Base-by-base conservation (phyloP, 35 echinoderm and acorn worm genomes). In the Apostichopus japonicus region DNA sequence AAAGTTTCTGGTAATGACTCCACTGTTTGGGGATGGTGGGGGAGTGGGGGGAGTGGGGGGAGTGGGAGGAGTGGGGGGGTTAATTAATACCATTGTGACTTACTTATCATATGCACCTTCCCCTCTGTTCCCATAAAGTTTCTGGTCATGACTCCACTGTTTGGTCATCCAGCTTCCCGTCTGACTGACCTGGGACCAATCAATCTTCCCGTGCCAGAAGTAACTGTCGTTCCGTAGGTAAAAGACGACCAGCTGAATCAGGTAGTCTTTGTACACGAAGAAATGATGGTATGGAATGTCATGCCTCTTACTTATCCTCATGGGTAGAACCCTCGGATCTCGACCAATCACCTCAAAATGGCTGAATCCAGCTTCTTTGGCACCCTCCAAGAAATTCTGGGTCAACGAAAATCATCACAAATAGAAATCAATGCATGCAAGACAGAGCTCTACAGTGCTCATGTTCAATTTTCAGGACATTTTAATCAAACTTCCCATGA, bases 51-150 rank as follows among this genome's bases (percentile, higher is more conserved):
- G n/a, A n/a, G n/a, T n/a, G n/a, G n/a, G n/a, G n/a, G n/a, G n/a
- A n/a, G n/a, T n/a, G n/a, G n/a, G n/a, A n/a, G n/a, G n/a, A n/a
- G 27, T 1, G 27, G 33, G 33, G 33, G 33, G 33, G 2, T 2
- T 22, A 56, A 24, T 77, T 54, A 63, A 90, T 54, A 55, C 70
- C 15, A 44, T 22, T 65, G 25, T 17, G 71, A 88, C 93, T 96
- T 93, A 98, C 97, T 94, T 95, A 55, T 94, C 90, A 91, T 91
- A 96, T 8, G 97, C 92, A 24, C 94, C 97, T 14, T 93, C 86
- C 79, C 33, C 56, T 27, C 55, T 71, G 67, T 76, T 92, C 56
- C 14, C 90, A 91, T 90, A 91, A 87, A 93, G 51, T 53, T 58
- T 56, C 88, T 51, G 58, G 16, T 78, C 56, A 55, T 81, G 51